Evolutionary conservation across 2,888 invertebrate species (phyloP).

Genomic region (Melieria picta): DNA sequence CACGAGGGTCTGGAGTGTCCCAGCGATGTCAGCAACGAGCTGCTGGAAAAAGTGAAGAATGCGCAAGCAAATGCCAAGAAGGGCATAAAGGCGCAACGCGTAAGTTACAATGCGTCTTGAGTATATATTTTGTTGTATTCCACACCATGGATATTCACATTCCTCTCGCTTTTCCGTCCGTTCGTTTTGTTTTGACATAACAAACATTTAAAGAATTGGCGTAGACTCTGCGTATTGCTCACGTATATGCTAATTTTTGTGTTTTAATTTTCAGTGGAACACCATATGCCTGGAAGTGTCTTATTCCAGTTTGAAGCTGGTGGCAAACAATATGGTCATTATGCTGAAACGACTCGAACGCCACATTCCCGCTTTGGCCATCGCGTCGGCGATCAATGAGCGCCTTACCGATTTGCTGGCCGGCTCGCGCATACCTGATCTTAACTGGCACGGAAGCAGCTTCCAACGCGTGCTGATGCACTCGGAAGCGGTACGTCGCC

Average conservation of each 20-base stretch:
- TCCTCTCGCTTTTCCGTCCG: too few species aligned
- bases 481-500: conserved; percentile 88
- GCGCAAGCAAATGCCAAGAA: conserved; percentile 79
- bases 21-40: conserved; percentile 80
- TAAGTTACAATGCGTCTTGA: conserved; percentile 61
- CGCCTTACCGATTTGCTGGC: conserved; percentile 81
- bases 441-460: conserved; percentile 62
- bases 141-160: neutral
- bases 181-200: neutral
- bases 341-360: conserved; percentile 85
- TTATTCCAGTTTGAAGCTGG: conserved; percentile 80
- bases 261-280: conserved; percentile 79
- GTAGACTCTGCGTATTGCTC: neutral
- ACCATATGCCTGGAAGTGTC: conserved; percentile 86
- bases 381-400: conserved; percentile 90
- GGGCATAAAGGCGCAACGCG: conserved; percentile 91
- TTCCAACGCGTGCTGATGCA: conserved; percentile 78
- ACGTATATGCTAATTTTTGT: conserved; percentile 9
- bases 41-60: conserved; percentile 78
- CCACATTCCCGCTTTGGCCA: conserved; percentile 85
- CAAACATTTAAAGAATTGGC: neutral
- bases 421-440: conserved; percentile 63
- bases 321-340: conserved; percentile 81
- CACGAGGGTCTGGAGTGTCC: conserved; percentile 80
- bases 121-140: neutral